phyloP scores from a whole-genome alignment of 2,888 invertebrate species.

The Eulithis prunata region DNA sequence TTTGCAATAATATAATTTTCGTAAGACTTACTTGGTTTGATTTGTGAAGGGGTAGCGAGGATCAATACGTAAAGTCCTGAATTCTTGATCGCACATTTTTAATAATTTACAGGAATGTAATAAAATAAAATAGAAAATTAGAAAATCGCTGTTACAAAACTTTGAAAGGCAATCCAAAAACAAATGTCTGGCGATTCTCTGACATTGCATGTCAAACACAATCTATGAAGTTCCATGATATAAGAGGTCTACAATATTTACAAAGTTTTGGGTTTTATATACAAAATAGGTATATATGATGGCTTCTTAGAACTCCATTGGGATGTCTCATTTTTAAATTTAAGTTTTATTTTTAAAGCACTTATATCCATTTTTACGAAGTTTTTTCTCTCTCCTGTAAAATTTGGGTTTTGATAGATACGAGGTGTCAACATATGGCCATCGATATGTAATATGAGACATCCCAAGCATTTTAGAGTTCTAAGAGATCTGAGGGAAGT shows the following conservation, averaged over 20 bases:
- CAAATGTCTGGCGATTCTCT: constrained; percentile 14
- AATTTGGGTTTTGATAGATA: too few species aligned
- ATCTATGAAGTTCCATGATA: constrained; percentile 5
- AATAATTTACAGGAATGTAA: constrained; percentile 24
- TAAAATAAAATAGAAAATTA: constrained; percentile 17
- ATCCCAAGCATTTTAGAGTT: too few species aligned
- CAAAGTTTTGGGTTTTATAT: constrained; percentile 6
- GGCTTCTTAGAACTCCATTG: too few species aligned
- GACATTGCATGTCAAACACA: constrained; percentile 6
- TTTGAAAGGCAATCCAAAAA: constrained; percentile 11
- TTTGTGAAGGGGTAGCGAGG: constrained; percentile 74
- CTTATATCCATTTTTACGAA: too few species aligned
- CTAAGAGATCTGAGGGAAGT: too few species aligned
- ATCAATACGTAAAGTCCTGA: constrained; percentile 71
- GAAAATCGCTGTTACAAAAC: constrained; percentile 3
- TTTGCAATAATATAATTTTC: not conserved
- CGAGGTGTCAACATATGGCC: too few species aligned
- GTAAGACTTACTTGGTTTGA: constrained; percentile 67
- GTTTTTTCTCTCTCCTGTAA: too few species aligned
- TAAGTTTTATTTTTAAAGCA: too few species aligned
- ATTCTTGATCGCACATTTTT: constrained; percentile 76
- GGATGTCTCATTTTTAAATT: too few species aligned
- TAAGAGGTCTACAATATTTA: constrained; percentile 5
- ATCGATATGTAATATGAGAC: too few species aligned
- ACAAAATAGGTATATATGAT: not conserved